Evolutionary conservation across 2,888 invertebrate species (phyloP), one percentile per base, ranked within the genome.

Genomic region (Acholoe squamosa): DNA sequence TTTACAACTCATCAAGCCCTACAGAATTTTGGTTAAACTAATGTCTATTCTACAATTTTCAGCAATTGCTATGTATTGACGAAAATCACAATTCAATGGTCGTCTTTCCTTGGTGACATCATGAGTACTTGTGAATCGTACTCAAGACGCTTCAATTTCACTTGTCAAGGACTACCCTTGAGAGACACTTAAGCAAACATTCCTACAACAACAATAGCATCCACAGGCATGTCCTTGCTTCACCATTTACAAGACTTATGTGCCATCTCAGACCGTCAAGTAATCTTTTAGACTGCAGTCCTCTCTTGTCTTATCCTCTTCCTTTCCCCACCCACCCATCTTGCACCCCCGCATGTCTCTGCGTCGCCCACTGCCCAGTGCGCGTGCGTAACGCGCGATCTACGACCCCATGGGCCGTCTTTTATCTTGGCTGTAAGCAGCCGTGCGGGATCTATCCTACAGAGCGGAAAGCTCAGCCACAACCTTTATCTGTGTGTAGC

Each of bases 371-470:
- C 61, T 61, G 61, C 61, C 61, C n/a, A 19, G 61, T 61, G 61
- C 61, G 22, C 61, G 61, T n/a, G 61, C n/a, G 61, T 61, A 61
- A 61, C 19, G 61, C 61, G 61, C 61, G 61, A 61, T 61, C 61
- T 61, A 61, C 61, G 61, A 61, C 61, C 61, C 61, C 61, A n/a
- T 19, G 19, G 22, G 61, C 61, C 3, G 61, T 61, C 61, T 61
- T 61, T 61, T 61, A 61, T 61, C 61, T 61, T 19, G 61, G 19
- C 61, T n/a, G 61, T 61, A 61, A 61, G 61, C 61, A 19, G 61
- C 61, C 61, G 61, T 61, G n/a, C 61, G 61, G 61, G 61, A 61
- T 61, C 61, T 61, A 19, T 61, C 61, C 61, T n/a, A 19, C n/a
- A 7, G 61, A n/a, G 61, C 61, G 61, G 61, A 61, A 61, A 61